These are phyloP conservation scores for Sebastes baramenuke DNA, from an alignment of 2,797 vertebrate genomes.

Conservation along the genomic window DNA sequence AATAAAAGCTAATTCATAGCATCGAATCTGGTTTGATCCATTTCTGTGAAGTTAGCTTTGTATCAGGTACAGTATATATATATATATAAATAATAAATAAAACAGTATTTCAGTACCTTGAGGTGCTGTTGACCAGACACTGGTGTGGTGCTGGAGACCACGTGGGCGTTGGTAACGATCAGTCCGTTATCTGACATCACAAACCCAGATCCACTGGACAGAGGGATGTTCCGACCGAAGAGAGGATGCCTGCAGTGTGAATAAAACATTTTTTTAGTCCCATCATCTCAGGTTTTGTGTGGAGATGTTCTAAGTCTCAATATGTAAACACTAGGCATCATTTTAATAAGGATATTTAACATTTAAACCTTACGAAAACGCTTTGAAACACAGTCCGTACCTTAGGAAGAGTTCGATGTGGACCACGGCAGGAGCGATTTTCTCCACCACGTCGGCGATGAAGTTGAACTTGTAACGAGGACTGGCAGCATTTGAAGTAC, in stretches of 20 bases:
- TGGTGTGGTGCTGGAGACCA: constrained; percentile 86
- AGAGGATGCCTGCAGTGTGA: constrained; percentile 87
- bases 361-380: not conserved
- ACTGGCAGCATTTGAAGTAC: constrained; percentile 87
- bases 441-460: constrained; percentile 97
- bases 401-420: constrained; percentile 95
- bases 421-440: constrained; percentile 94
- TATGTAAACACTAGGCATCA: not conserved
- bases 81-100: not conserved
- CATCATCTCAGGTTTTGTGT: not conserved
- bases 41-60: not conserved
- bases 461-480: constrained; percentile 97
- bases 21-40: not conserved
- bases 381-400: constrained; percentile 64
- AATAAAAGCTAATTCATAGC: not conserved
- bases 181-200: constrained; percentile 91
- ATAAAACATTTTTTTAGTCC: not conserved
- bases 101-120: constrained; percentile 70
- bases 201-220: constrained; percentile 95
- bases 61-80: not conserved
- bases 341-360: not conserved
- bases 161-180: constrained; percentile 95
- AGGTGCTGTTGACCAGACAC: constrained; percentile 89
- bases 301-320: not conserved
- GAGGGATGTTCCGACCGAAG: constrained; percentile 89